Evolutionary conservation across 2,797 vertebrate genomes (phyloP).

Genomic region (Galagoides demidoff): DNA sequence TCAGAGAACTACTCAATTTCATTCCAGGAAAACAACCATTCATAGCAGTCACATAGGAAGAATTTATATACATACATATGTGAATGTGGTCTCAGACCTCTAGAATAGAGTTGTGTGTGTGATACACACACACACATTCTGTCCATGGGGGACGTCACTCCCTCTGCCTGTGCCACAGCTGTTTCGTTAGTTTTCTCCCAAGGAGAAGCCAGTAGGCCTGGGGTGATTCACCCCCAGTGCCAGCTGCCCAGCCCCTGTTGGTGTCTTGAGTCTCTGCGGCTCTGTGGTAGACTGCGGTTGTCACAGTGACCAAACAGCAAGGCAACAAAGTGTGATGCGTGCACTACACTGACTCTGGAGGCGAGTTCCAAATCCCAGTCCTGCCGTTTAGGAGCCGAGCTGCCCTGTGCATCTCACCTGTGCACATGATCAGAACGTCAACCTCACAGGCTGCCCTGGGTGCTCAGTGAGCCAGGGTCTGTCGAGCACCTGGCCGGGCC

Average conservation of each 20-base stretch:
- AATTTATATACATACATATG: neutral
- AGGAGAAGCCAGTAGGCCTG: neutral
- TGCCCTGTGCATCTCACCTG: neutral
- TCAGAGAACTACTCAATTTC: constrained; percentile 67
- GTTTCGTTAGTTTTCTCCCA: neutral
- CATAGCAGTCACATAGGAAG: neutral
- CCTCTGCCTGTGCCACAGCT: neutral
- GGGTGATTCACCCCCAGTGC: neutral
- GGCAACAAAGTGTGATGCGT: neutral
- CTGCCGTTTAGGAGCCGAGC: neutral
- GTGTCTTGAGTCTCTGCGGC: neutral
- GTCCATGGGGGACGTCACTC: neutral
- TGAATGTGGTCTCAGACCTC: constrained; percentile 42
- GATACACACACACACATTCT: neutral
- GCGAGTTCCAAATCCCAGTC: neutral
- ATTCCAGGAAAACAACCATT: constrained; percentile 57
- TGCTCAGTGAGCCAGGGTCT: neutral
- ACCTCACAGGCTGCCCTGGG: neutral
- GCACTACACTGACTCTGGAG: neutral
- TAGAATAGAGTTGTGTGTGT: neutral
- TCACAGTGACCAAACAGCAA: neutral
- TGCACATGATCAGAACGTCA: neutral
- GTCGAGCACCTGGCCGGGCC: neutral
- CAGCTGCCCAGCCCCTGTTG: neutral
- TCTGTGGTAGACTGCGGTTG: neutral